These are phyloP conservation scores for Margarornis squamiger DNA, from an alignment of 2,797 vertebrate genomes.

Conservation along the genomic window DNA sequence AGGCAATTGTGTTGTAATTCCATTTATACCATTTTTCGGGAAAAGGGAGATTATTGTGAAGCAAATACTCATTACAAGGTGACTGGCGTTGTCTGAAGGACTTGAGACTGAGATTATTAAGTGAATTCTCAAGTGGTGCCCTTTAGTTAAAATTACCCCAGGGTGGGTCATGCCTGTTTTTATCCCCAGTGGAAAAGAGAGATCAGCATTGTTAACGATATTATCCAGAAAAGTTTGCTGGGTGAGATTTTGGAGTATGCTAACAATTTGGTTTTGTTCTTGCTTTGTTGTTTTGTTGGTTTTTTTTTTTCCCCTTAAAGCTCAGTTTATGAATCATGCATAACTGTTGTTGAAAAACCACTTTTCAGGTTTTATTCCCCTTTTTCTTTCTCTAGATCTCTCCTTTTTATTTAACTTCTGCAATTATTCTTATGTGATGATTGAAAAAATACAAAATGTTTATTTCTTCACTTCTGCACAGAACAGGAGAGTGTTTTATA, in stretches of 20 bases:
- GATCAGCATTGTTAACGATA: not conserved
- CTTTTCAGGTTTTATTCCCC: not conserved
- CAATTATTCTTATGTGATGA: not conserved
- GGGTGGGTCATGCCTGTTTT: constrained; percentile 5
- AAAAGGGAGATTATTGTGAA: constrained; percentile 65
- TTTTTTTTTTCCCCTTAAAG: not conserved
- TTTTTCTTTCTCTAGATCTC: not conserved
- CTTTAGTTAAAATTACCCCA: constrained; percentile 36
- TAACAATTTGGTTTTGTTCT: not conserved
- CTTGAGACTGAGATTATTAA: constrained; percentile 56
- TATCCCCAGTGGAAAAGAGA: not conserved
- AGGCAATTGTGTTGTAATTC: constrained; percentile 76
- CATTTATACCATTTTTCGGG: constrained; percentile 73
- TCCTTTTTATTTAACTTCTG: not conserved
- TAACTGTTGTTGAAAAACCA: not conserved
- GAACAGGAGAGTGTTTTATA: not conserved
- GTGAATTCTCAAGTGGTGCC: constrained; percentile 64
- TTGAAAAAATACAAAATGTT: not conserved
- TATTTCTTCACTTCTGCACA: not conserved
- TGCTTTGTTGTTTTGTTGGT: not conserved
- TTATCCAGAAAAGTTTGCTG: not conserved
- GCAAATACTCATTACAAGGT: constrained; percentile 69
- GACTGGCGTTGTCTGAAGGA: constrained; percentile 70
- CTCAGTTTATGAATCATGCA: not conserved
- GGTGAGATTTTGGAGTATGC: not conserved